phyloP scores from a whole-genome alignment of 2,797 vertebrate species.

The Acanthurus leucopareius region DNA sequence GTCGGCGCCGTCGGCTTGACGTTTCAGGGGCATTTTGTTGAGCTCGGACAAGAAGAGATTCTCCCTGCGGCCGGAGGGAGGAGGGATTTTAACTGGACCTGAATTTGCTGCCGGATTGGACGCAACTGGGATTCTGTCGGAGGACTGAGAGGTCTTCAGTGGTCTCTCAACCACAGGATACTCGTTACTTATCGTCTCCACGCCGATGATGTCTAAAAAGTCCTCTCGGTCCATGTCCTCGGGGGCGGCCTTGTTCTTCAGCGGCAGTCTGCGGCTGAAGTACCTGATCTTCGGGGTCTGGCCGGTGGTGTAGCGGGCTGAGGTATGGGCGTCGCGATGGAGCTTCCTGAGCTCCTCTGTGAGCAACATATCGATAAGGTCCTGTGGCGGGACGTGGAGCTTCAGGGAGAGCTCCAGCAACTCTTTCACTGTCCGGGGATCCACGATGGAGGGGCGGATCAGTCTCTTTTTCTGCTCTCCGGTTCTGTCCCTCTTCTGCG shows the following conservation, averaged over 20 bases:
- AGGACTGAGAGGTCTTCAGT: slow-evolving; percentile 84
- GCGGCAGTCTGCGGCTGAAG: slow-evolving; percentile 87
- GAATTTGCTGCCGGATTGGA: slow-evolving; percentile 59
- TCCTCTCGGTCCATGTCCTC: slow-evolving; percentile 95
- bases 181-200: slow-evolving; percentile 90
- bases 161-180: slow-evolving; percentile 90
- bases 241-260: slow-evolving; percentile 83
- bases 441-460: slow-evolving; percentile 86
- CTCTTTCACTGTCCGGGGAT: slow-evolving; percentile 92
- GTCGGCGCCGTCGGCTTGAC: slow-evolving; percentile 73
- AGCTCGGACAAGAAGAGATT: slow-evolving; percentile 84
- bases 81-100: slow-evolving; percentile 79
- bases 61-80: slow-evolving; percentile 87
- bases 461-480: slow-evolving; percentile 88
- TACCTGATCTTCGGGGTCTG: slow-evolving; percentile 86
- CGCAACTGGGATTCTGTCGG: slow-evolving; percentile 56
- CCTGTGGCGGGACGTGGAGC: slow-evolving; percentile 97
- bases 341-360: slow-evolving; percentile 91
- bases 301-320: slow-evolving; percentile 85
- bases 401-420: slow-evolving; percentile 95
- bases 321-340: slow-evolving; percentile 83
- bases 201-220: slow-evolving; percentile 92
- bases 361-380: slow-evolving; percentile 95
- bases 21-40: slow-evolving; percentile 89
- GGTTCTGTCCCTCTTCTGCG: slow-evolving; percentile 81